phyloP scores from a whole-genome alignment of 2,797 vertebrate genomes.

The Psittacula derbiana region DNA sequence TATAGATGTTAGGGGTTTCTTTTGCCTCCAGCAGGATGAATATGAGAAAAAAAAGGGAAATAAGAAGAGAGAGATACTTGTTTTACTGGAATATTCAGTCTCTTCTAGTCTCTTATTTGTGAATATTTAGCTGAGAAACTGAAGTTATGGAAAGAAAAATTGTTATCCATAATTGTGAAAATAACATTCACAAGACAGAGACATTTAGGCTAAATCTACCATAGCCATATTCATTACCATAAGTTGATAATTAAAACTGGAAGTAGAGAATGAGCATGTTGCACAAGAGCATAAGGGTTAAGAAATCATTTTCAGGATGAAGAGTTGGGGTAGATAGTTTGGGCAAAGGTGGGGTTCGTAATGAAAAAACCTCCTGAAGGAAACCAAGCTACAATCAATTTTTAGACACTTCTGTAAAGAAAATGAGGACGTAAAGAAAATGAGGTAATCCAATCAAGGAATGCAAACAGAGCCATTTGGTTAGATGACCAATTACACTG shows the following conservation, averaged over 20 bases:
- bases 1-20: conserved; percentile 9
- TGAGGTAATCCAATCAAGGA: conserved; percentile 67
- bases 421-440: conserved; percentile 66
- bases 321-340: conserved; percentile 10
- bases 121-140: background rate
- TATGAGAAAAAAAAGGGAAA: background rate
- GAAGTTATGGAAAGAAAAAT: background rate
- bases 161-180: background rate
- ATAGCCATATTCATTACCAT: background rate
- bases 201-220: background rate
- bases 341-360: conserved; percentile 3
- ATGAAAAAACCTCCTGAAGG: conserved; percentile 41
- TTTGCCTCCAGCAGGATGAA: conserved; percentile 31
- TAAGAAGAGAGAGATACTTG: background rate
- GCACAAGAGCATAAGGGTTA: conserved; percentile 1
- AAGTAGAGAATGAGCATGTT: background rate
- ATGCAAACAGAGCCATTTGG: conserved; percentile 63
- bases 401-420: conserved; percentile 60
- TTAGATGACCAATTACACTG: conserved; percentile 61
- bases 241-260: background rate
- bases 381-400: conserved; percentile 53
- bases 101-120: background rate
- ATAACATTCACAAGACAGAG: background rate
- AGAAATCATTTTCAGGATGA: conserved; percentile 18
- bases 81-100: background rate